Evolutionary conservation across 2,888 invertebrate species (phyloP), one percentile per base, ranked within the genome.

Genomic region (Caenorhabditis doughertyi): DNA sequence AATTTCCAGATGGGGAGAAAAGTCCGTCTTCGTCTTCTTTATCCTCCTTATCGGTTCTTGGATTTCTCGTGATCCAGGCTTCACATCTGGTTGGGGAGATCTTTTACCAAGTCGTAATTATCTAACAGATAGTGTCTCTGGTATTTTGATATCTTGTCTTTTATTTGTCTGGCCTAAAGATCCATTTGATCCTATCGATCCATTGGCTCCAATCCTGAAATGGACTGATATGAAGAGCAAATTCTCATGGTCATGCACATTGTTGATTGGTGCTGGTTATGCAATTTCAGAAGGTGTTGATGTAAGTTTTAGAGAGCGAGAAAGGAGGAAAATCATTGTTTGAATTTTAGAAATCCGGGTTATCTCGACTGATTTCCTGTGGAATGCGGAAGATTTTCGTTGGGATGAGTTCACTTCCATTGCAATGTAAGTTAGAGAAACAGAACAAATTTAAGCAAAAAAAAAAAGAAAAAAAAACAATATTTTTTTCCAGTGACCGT

Each of bases 191-290:
- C 25, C 60, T 0, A 51, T 47, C n/a, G 72, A 77, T 53, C 79
- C 74, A 25, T 53, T 62, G 7, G 71, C 65, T 9, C 79, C 87
- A 27, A 84, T 87, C 62, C 76, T 87, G 18, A 83, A 76, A n/a
- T 87, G 87, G 87, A 60, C 60, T 11, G 77, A 73, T 35, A 84
- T 87, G 83, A 84, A 87, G 25, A 70, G 47, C 23, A 84, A 84
- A 68, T 84, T 64, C 42, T 79, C 84, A 13, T 87, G 87, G 87
- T 83, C 83, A 0, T 85, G 85, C 51, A 74, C 83, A 4, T 60
- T 87, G 21, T 68, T 87, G n/a, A 85, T 87, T 29, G 87, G 83
- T 2, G 85, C 84, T 29, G 87, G 87, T 0, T 87, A 84, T 56
- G 87, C 87, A 1, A 81, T 87, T 39, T 85, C 87, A 2, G 77